These are phyloP conservation scores for Alviniconcha strummeri DNA, from an alignment of 2,888 invertebrate species.

Conservation along the genomic window DNA sequence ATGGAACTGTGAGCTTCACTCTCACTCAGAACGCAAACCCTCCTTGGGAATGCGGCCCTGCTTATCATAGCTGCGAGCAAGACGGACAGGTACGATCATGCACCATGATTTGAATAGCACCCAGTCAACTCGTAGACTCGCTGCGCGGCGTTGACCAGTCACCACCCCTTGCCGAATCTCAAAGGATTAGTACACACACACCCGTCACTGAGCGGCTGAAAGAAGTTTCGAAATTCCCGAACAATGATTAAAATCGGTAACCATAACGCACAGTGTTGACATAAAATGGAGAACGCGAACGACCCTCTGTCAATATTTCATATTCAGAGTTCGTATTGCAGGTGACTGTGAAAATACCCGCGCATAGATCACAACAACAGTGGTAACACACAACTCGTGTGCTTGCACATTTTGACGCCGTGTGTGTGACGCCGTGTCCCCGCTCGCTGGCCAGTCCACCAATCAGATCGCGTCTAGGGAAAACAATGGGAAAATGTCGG, in stretches of 20 bases:
- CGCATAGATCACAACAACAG: conserved; percentile 14
- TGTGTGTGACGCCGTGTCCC: conserved; percentile 28
- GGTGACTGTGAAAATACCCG: conserved; percentile 27
- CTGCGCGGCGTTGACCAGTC: conserved; percentile 9
- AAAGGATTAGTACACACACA: too few species aligned
- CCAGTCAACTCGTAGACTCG: conserved; percentile 22
- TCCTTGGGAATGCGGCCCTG: conserved; percentile 12
- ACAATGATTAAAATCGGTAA: neutral
- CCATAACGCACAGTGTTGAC: neutral
- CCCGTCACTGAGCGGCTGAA: too few species aligned
- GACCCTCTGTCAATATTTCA: neutral
- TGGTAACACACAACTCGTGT: conserved; percentile 16
- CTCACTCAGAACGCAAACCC: neutral
- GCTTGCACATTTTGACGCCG: neutral
- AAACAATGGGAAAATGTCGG: conserved; percentile 2
- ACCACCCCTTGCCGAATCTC: too few species aligned
- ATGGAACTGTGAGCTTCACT: neutral
- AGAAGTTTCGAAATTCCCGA: neutral
- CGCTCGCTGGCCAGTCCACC: conserved; percentile 29
- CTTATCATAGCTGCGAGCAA: conserved; percentile 32
- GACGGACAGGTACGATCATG: conserved; percentile 36
- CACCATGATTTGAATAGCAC: conserved; percentile 23
- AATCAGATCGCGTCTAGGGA: conserved; percentile 11
- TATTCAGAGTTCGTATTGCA: neutral
- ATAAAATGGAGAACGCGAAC: neutral